Evolutionary conservation across 2,888 invertebrate species (phyloP).

Genomic region (Unio delphinus): DNA sequence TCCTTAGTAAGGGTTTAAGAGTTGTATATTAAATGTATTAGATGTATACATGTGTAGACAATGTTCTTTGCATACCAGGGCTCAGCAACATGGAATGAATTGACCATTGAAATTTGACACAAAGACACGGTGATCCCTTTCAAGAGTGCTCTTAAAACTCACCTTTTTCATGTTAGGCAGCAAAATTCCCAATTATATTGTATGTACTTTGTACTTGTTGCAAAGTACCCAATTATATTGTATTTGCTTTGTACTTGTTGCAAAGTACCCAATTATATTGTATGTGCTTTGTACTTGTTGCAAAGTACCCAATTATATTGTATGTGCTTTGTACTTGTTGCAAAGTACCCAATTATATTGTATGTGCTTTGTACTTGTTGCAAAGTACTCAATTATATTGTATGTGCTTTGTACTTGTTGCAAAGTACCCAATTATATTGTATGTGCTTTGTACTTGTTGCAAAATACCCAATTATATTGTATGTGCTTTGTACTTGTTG

Average conservation of each 20-base stretch:
- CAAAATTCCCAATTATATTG: too few species aligned
- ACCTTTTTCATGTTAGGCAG: too few species aligned
- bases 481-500: conserved; percentile 14
- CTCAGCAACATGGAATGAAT: too few species aligned
- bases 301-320: conserved; percentile 21
- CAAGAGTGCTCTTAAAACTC: too few species aligned
- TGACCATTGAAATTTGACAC: too few species aligned
- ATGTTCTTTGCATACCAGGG: too few species aligned
- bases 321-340: conserved; percentile 14
- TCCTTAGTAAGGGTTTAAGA: too few species aligned
- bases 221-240: conserved; percentile 20
- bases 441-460: conserved; percentile 14
- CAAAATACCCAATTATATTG: conserved; percentile 21
- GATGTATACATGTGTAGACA: too few species aligned
- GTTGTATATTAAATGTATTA: too few species aligned
- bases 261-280: conserved; percentile 21
- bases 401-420: conserved; percentile 14
- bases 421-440: conserved; percentile 21
- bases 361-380: conserved; percentile 14
- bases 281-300: conserved; percentile 14
- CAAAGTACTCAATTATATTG: conserved; percentile 20
- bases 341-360: conserved; percentile 21
- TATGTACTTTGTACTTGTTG: conserved; percentile 15
- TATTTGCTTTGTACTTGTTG: conserved; percentile 13
- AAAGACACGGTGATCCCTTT: too few species aligned